Conservation (phyloP, 2,888 invertebrate genomes). For the Pammene aurita region DNA sequence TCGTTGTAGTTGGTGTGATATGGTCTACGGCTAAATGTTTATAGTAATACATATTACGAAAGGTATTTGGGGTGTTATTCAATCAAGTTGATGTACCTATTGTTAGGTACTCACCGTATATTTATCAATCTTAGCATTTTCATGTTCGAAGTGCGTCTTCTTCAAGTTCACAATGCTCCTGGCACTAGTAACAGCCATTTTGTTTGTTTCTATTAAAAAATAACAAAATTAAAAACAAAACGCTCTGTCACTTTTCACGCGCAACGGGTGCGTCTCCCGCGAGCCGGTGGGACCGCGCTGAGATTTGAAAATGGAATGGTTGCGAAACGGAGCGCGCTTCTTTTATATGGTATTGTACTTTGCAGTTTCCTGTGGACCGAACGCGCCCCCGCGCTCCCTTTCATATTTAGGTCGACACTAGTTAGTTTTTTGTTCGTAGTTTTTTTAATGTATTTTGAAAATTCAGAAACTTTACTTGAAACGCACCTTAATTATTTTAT, state of each 20-base stretch:
- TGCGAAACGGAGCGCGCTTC: constrained; percentile 73
- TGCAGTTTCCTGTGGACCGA: constrained; percentile 54
- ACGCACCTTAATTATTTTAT: no score
- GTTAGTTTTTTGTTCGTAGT: constrained; percentile 36
- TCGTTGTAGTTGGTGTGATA: background rate
- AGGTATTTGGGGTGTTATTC: background rate
- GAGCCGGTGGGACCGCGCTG: constrained; percentile 70
- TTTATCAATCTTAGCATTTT: constrained; percentile 74
- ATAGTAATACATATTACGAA: background rate
- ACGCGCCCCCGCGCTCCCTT: constrained; percentile 72
- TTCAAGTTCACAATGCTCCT: constrained; percentile 73
- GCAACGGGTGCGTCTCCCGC: constrained; percentile 65
- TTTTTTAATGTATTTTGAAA: background rate
- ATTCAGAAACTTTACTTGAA: no score
- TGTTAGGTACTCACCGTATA: constrained; percentile 68
- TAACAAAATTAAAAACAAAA: constrained; percentile 53
- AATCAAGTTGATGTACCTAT: background rate
- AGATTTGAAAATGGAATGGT: constrained; percentile 79
- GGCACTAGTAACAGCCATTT: constrained; percentile 77
- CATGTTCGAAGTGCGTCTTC: constrained; percentile 72
- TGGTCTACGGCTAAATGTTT: background rate
- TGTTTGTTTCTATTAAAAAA: constrained; percentile 51
- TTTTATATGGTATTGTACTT: constrained; percentile 71
- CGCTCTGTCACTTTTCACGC: constrained; percentile 72
- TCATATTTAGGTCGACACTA: constrained; percentile 53